Base-by-base conservation (phyloP, 2,888 invertebrate species). In the Catocala nupta region DNA sequence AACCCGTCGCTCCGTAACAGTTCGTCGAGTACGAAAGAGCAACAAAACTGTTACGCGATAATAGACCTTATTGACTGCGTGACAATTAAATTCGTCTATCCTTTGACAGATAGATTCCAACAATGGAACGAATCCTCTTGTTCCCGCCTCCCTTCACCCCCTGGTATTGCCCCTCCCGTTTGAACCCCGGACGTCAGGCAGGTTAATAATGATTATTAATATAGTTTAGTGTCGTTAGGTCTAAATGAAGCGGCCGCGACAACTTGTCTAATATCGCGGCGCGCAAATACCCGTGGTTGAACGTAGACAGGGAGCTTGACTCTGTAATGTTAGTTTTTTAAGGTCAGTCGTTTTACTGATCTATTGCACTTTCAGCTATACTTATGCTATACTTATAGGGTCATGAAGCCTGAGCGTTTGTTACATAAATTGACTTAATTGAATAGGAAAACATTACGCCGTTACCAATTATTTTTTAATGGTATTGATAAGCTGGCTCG, bases 201-300 rank as follows among this genome's bases (percentile, higher is more conserved):
- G 87, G 89, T 89, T 91, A 90, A 91, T 92, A 90, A 89, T 88
- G 86, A 90, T 91, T 84, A 92, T 91, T 92, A 92, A 92, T 92
- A 92, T 92, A 92, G 92, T 92, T 91, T 89, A 88, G 87, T 73
- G 82, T 88, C 86, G 88, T 88, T 88, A 88, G 82, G 80, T 87
- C 83, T 87, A 86, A 90, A 90, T 86, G 87, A 85, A 82, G 81
- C 85, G 82, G 78, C 82, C 80, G 75, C 83, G 80, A 81, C 81
- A 91, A 91, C 90, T 92, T 91, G 88, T 86, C 86, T 90, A 90
- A 92, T 92, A 92, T 89, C 86, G 89, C 68, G 70, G 80, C 73
- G 82, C 70, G 89, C 85, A 90, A 90, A 90, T 90, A 91, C 68
- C 83, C 75, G 90, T 76, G 89, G 90, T 88, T 72, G 77, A 49